Evolutionary conservation across 2,888 invertebrate genomes (phyloP), one percentile per base, ranked within the genome.

Genomic region (Cynaeus angustus): DNA sequence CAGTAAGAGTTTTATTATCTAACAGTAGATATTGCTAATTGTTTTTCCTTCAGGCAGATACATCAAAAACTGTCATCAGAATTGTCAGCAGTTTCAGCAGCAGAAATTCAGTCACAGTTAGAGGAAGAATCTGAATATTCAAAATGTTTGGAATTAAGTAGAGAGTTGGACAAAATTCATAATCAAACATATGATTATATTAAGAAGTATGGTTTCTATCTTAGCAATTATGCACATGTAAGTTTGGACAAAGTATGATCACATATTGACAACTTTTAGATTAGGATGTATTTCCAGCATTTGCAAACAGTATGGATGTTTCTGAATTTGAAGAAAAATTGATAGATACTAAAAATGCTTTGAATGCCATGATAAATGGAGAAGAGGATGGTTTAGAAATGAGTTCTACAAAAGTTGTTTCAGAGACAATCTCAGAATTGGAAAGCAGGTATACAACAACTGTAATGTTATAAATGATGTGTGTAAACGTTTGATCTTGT

Each of bases 121-220:
- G 70, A 78, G 50, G 72, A 75, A 26, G 72, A 75, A 68, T 69
- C 72, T 12, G 66, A 74, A 3, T 73, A 77, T 61, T 71, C 77
- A 37, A 68, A 71, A 13, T 82, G 81, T 72, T 28, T 73, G 10
- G 45, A 71, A 21, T 67, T 75, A 16, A 66, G 79, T 59, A 55
- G 68, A 45, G 66, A 72, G 38, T 70, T 83, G 26, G 81, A 82
- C 66, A 72, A 77, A 28, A 13, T 74, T 3, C 76, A 81, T 72
- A 66, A 41, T 9, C 75, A 78, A 65, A 72, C 81, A 14, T 71
- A 78, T 52, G 61, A 68, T 50, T 76, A 77, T 69, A 56, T 82
- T 9, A 38, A 58, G 8, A 77, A 76, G 64, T 80, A 79, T 75
- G 59, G 75, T 46, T 61, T 72, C 21, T 69, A 74, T 66, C 70